phyloP scores from a whole-genome alignment of 2,888 invertebrate species.

The Vanessa cardui region DNA sequence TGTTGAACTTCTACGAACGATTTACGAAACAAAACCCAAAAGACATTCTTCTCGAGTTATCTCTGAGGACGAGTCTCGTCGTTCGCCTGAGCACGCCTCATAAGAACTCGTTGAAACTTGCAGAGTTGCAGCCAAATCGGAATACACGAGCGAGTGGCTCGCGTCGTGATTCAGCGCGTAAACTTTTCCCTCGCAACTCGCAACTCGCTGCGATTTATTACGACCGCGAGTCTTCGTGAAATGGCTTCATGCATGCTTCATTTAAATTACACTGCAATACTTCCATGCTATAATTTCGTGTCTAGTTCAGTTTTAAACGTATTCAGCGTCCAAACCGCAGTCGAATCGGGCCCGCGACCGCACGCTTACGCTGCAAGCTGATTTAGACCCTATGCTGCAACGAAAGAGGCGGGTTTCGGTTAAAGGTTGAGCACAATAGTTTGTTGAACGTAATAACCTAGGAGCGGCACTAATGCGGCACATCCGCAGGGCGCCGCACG shows the following conservation, averaged over 20 bases:
- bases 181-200: conserved; percentile 27
- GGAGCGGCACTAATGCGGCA: conserved; percentile 56
- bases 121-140: conserved; percentile 19
- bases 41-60: conserved; percentile 10
- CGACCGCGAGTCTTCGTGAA: conserved; percentile 24
- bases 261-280: conserved; percentile 27
- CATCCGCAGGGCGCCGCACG: conserved; percentile 52
- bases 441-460: conserved; percentile 51
- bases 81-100: conserved; percentile 16
- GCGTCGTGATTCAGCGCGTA: conserved; percentile 9
- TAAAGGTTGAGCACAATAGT: conserved; percentile 34
- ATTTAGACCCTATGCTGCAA: conserved; percentile 4
- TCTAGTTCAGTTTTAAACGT: conserved; percentile 45
- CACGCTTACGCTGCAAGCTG: background rate
- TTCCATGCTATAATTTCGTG: conserved; percentile 41
- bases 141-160: conserved; percentile 7
- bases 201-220: conserved; percentile 22
- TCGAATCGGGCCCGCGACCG: conserved; percentile 34
- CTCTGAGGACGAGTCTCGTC: background rate
- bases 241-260: conserved; percentile 27
- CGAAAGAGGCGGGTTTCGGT: conserved; percentile 13
- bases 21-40: background rate
- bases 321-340: conserved; percentile 44
- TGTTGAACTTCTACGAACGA: background rate
- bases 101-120: conserved; percentile 28